These are phyloP conservation scores for Emmelina monodactyla DNA, from an alignment of 2,888 invertebrate genomes.

Conservation along the genomic window DNA sequence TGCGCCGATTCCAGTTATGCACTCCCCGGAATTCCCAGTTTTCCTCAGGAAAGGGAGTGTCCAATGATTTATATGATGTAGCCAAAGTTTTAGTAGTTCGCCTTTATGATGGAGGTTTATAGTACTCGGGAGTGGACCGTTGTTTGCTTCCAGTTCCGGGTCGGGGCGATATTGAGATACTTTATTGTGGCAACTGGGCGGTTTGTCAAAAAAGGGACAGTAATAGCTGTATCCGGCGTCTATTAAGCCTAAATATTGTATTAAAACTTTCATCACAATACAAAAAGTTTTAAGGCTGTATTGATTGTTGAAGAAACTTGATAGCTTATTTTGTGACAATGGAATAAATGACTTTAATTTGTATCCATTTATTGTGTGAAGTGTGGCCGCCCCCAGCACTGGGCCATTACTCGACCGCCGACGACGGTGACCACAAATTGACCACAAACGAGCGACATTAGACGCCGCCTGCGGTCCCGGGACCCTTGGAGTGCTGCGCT, in stretches of 20 bases:
- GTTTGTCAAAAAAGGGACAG: background rate
- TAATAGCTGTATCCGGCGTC: background rate
- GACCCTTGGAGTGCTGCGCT: background rate
- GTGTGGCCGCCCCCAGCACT: too few relatives aligned
- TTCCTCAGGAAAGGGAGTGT: constrained; percentile 19
- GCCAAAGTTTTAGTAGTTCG: constrained; percentile 23
- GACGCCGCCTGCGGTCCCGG: background rate
- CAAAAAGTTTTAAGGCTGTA: too few relatives aligned
- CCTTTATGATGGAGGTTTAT: constrained; percentile 45
- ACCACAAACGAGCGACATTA: constrained; percentile 18
- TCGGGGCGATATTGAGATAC: background rate
- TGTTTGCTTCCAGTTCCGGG: too few relatives aligned
- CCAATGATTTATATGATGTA: constrained; percentile 27
- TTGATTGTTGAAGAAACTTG: too few relatives aligned
- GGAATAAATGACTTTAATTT: too few relatives aligned
- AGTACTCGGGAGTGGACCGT: constrained; percentile 17
- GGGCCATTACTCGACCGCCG: too few relatives aligned
- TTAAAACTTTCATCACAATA: background rate
- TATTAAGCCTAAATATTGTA: background rate
- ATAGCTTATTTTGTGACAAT: too few relatives aligned
- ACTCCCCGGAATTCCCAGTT: constrained; percentile 39
- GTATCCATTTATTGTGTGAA: too few relatives aligned
- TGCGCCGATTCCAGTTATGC: constrained; percentile 32
- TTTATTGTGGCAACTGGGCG: background rate
- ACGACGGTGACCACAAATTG: constrained; percentile 18